A percentile compares a stretch with the other conserved stretches of the same genome.
phyloP scores from a whole-genome alignment of 2,797 vertebrate genomes.

The Enteromius treurensis region DNA sequence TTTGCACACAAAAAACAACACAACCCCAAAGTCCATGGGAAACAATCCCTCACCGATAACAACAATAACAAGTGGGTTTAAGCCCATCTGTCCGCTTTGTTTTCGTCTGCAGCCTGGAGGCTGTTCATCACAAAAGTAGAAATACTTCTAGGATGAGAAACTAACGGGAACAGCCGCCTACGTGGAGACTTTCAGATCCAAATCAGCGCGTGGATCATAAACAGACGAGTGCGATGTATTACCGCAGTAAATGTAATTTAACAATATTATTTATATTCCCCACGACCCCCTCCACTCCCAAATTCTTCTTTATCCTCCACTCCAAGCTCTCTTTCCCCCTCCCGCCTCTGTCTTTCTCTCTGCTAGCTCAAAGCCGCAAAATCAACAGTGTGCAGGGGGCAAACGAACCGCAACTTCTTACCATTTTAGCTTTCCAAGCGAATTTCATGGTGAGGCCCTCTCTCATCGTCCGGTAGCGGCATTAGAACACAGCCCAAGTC shows the following conservation, averaged over 20 bases:
- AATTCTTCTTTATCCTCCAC: conserved; percentile 72
- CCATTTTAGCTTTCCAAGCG: conserved; percentile 95
- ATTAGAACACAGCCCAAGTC: conserved; percentile 70
- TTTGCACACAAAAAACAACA: conserved; percentile 18
- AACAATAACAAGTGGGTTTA: conserved; percentile 45
- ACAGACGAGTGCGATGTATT: background rate
- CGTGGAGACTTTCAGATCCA: conserved; percentile 5
- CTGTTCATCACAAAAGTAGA: conserved; percentile 26
- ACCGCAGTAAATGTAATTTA: conserved; percentile 5
- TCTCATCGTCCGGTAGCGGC: conserved; percentile 77
- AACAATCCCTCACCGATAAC: conserved; percentile 40
- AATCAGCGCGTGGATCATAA: conserved; percentile 2
- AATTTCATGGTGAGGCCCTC: conserved; percentile 90
- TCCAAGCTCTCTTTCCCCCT: conserved; percentile 50
- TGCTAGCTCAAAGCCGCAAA: conserved; percentile 60
- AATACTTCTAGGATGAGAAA: conserved; percentile 31
- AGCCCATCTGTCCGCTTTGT: conserved; percentile 45
- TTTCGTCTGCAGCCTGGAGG: conserved; percentile 42
- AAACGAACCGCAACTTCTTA: conserved; percentile 67
- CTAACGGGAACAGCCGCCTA: conserved; percentile 41
- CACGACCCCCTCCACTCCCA: conserved; percentile 38
- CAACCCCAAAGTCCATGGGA: conserved; percentile 37
- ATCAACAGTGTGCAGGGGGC: conserved; percentile 59
- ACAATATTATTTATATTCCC: conserved; percentile 31
- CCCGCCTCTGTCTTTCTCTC: conserved; percentile 29